Percentiles rank a stretch among this genome's conserved stretches.
Conservation (phyloP, 1,140 invertebrate species). For the Cyclina sinensis region DNA sequence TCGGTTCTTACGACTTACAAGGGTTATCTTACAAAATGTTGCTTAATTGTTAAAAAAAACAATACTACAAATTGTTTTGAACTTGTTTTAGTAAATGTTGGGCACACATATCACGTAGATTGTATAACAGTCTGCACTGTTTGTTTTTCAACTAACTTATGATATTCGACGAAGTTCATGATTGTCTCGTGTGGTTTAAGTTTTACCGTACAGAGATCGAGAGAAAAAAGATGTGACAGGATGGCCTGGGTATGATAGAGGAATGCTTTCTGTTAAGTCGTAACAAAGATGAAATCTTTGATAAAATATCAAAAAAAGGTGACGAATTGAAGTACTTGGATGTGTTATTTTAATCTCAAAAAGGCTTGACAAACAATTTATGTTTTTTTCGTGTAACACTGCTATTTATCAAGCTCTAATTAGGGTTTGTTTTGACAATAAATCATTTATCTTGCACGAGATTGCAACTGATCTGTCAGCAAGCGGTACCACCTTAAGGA, state of each 20-base stretch:
- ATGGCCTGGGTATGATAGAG: no score
- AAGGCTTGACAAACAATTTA: background rate
- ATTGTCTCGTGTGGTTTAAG: no score
- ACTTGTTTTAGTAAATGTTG: background rate
- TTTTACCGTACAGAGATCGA: no score
- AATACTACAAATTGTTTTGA: background rate
- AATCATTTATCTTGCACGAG: background rate
- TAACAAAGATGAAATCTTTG: no score
- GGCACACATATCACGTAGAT: background rate
- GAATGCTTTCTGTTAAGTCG: no score
- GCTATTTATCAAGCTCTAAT: background rate
- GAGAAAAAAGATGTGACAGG: no score
- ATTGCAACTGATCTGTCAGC: background rate
- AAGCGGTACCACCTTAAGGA: background rate
- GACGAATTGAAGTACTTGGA: background rate
- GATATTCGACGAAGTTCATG: no score
- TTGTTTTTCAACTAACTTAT: no score
- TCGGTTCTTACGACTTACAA: background rate
- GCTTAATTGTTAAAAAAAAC: conserved; percentile 13
- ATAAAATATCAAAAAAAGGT: no score
- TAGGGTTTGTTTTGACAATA: background rate
- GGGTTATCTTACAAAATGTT: background rate
- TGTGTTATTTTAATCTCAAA: background rate
- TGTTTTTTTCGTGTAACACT: background rate
- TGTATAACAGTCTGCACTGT: no score